These are phyloP conservation scores for Pterophyllum scalare DNA, from an alignment of 2,113 vertebrate species.

Conservation along the genomic window DNA sequence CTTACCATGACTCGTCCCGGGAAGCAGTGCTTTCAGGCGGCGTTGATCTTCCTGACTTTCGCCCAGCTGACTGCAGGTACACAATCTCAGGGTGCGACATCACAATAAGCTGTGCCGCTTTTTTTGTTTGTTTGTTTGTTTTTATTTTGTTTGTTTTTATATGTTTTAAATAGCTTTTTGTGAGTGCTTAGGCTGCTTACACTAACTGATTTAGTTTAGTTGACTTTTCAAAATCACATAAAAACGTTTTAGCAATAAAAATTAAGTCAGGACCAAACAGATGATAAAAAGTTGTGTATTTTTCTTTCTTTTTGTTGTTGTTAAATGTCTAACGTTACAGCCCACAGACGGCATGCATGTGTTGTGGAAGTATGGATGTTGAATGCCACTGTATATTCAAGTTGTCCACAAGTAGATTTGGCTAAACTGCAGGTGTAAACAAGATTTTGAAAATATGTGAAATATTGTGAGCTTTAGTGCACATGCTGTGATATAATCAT, in stretches of 20 bases:
- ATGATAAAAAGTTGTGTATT: neutral
- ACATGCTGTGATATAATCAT: neutral
- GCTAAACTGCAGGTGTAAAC: neutral
- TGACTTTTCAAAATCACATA: neutral
- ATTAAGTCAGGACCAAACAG: neutral
- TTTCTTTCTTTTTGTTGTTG: neutral
- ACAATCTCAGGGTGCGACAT: neutral
- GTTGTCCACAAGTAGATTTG: neutral
- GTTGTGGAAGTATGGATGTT: neutral
- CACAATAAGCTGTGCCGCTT: neutral
- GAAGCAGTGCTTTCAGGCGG: constrained; percentile 69
- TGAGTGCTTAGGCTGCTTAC: neutral
- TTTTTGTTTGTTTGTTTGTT: too few species aligned
- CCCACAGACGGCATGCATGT: neutral
- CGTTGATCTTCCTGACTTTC: constrained; percentile 75
- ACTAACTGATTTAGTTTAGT: neutral
- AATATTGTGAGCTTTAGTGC: neutral
- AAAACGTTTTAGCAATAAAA: neutral
- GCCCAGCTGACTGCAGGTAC: constrained; percentile 80
- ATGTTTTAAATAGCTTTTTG: too few species aligned
- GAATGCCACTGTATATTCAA: neutral
- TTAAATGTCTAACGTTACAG: neutral
- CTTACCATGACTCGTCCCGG: constrained; percentile 75
- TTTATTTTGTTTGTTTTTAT: too few species aligned
- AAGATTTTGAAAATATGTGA: neutral